phyloP scores from a whole-genome alignment of 2,797 vertebrate genomes.

The Poliocrania exsul region DNA sequence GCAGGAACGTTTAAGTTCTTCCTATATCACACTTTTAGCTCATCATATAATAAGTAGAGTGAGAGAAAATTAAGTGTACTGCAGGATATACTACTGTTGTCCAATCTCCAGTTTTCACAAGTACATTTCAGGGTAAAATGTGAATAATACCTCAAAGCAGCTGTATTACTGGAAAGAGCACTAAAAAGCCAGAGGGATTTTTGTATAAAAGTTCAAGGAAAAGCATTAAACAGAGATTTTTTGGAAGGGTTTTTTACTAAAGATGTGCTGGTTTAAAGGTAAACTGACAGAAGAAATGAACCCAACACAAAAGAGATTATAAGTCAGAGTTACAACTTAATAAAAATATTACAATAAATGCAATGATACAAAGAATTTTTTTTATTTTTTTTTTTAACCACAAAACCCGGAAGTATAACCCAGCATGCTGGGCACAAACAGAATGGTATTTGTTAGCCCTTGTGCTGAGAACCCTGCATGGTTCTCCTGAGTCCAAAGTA shows the following conservation, averaged over 20 bases:
- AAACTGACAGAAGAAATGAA: no score
- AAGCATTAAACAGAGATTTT: neutral
- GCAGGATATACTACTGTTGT: neutral
- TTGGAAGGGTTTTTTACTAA: neutral
- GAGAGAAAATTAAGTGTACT: neutral
- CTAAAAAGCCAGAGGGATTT: neutral
- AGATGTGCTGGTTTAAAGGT: no score
- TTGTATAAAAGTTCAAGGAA: neutral
- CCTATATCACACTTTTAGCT: neutral
- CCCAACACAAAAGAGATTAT: no score
- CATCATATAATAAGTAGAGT: rapidly evolving
- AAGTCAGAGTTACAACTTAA: no score
- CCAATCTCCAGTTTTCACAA: neutral
- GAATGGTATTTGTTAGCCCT: no score
- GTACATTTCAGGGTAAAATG: neutral
- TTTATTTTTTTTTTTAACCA: no score
- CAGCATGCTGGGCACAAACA: no score
- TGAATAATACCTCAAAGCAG: neutral
- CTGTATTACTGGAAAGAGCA: neutral
- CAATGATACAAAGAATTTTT: no score
- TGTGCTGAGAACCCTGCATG: no score
- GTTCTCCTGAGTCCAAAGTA: no score
- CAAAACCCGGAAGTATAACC: no score
- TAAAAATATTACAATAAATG: no score
- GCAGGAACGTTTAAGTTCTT: neutral